phyloP scores from a whole-genome alignment of 2,113 vertebrate genomes.

The Pycnonotus jocosus region DNA sequence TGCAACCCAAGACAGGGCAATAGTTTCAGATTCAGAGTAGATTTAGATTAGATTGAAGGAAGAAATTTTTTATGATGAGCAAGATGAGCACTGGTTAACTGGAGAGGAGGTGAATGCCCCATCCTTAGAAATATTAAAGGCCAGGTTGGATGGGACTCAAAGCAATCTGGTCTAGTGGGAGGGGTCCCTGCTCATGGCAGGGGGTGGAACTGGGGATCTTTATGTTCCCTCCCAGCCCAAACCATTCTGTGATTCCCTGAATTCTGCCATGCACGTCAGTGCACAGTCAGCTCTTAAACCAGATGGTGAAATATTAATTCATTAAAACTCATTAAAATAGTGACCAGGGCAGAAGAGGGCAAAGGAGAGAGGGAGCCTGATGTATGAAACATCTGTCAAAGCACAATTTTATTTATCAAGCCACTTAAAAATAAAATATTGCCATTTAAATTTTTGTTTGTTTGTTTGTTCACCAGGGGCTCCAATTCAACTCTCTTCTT shows the following conservation, averaged over 20 bases:
- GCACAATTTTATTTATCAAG: neutral
- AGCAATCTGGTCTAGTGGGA: neutral
- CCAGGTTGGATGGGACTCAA: rapidly evolving
- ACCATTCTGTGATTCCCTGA: neutral
- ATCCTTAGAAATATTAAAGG: rapidly evolving
- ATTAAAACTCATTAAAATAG: neutral
- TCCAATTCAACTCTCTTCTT: neutral
- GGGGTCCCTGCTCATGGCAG: neutral
- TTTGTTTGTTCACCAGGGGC: neutral
- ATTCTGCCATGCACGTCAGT: rapidly evolving
- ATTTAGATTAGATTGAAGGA: neutral
- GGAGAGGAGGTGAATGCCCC: neutral
- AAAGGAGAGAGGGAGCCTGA: neutral
- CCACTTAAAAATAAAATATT: neutral
- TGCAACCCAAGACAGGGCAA: too few relatives aligned
- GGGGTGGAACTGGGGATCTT: neutral
- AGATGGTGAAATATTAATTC: neutral
- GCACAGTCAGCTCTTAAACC: neutral
- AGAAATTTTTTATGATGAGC: too few relatives aligned
- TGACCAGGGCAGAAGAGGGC: neutral
- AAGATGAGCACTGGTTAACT: neutral
- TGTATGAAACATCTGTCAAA: neutral
- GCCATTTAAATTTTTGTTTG: rapidly evolving
- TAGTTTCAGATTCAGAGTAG: neutral
- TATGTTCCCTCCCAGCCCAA: neutral